Conservation (phyloP, 2,797 vertebrate species). For the Macrochelys suwanniensis region DNA sequence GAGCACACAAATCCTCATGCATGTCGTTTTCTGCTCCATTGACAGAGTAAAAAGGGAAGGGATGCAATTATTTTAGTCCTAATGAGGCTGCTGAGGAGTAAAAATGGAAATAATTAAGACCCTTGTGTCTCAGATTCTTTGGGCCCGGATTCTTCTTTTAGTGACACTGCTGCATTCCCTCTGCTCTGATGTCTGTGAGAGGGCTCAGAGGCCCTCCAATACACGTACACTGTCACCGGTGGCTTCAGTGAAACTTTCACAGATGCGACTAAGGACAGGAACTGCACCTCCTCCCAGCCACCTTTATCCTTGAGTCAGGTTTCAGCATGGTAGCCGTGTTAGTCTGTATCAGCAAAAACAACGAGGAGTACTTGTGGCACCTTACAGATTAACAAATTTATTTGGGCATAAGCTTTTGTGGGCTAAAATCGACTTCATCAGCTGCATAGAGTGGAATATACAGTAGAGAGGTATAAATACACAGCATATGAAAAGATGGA, state of each 20-base stretch:
- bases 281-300: not conserved
- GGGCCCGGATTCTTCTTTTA: conserved; percentile 53
- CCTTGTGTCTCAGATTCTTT: conserved; percentile 53
- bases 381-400: too few relatives aligned
- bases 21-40: conserved; percentile 59
- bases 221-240: not conserved
- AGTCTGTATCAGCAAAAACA: too few relatives aligned
- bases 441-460: too few relatives aligned
- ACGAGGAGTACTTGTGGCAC: too few relatives aligned
- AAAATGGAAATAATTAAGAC: conserved; percentile 70
- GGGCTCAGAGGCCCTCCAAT: not conserved
- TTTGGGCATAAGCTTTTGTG: too few relatives aligned
- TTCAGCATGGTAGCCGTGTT: too few relatives aligned
- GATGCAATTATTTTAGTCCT: conserved; percentile 54
- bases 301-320: accelerated
- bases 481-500: too few relatives aligned
- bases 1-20: not conserved
- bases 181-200: not conserved
- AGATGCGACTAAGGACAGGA: not conserved
- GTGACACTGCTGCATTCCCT: not conserved
- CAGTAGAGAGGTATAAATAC: too few relatives aligned
- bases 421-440: too few relatives aligned
- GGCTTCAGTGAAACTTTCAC: not conserved
- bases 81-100: conserved; percentile 45
- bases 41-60: conserved; percentile 64